These are phyloP conservation scores for Aphis craccivora DNA, from an alignment of 1,140 invertebrate genomes.

Conservation along the genomic window DNA sequence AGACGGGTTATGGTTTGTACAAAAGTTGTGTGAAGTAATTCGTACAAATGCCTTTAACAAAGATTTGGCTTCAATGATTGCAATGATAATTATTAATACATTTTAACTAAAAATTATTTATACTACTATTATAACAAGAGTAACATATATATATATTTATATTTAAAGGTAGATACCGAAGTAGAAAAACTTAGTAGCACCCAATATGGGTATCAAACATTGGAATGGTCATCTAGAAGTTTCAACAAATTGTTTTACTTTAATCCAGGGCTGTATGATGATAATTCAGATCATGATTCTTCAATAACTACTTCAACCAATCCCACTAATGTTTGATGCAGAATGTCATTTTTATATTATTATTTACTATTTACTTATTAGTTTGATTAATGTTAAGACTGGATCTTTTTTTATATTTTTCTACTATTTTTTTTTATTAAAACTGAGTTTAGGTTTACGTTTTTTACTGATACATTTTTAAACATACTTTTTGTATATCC, in stretches of 20 bases:
- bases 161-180: slow-evolving; percentile 40
- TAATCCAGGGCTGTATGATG: slow-evolving; percentile 56
- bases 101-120: background rate
- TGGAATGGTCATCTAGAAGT: slow-evolving; percentile 29
- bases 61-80: slow-evolving; percentile 53
- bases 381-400: background rate
- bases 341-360: background rate
- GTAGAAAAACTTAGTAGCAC: background rate
- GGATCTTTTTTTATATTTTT: background rate
- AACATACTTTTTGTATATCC: background rate
- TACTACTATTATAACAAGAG: background rate
- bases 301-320: background rate
- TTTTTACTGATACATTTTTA: background rate
- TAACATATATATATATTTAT: background rate
- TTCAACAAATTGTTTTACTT: slow-evolving; percentile 56
- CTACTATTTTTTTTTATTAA: background rate
- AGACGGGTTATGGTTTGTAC: slow-evolving; percentile 57
- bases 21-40: slow-evolving; percentile 49
- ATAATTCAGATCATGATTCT: background rate
- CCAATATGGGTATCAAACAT: slow-evolving; percentile 47
- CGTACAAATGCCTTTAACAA: slow-evolving; percentile 50
- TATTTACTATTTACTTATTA: background rate
- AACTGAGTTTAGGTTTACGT: no score
- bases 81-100: slow-evolving; percentile 18
- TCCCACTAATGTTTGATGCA: background rate